Percentiles rank a stretch among this genome's conserved stretches.
phyloP scores from a whole-genome alignment of 1,140 invertebrate genomes.

The Ostrea denselamellosa region DNA sequence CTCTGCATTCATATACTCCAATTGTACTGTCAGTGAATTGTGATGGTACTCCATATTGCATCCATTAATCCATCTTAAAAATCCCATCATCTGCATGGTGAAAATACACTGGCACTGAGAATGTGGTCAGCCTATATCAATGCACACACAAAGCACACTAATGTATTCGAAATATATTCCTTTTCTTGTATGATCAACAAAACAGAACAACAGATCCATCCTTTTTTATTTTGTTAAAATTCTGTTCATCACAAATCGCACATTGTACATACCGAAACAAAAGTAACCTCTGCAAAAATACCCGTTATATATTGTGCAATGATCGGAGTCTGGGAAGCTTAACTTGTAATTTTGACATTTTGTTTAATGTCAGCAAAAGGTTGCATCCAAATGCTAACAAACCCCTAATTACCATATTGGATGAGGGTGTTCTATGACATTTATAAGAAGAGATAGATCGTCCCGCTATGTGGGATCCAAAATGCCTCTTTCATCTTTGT shows the following conservation, averaged over 20 bases:
- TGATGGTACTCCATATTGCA: neutral
- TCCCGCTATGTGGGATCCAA: slow-evolving; percentile 8
- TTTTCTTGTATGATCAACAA: neutral
- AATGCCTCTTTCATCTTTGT: neutral
- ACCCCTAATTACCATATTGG: slow-evolving; percentile 35
- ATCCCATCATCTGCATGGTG: neutral
- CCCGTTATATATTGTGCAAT: slow-evolving; percentile 37
- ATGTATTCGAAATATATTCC: neutral
- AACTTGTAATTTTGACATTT: slow-evolving; percentile 40
- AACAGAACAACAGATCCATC: slow-evolving; percentile 4
- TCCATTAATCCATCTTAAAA: neutral
- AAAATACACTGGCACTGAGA: neutral
- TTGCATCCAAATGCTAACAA: slow-evolving; percentile 39
- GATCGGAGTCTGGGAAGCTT: slow-evolving; percentile 30
- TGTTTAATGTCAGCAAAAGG: slow-evolving; percentile 39
- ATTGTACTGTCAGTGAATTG: no score
- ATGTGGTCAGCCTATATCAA: neutral
- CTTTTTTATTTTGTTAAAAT: neutral
- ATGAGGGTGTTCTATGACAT: slow-evolving; percentile 34
- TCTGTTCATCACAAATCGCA: neutral
- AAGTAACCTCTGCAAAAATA: neutral
- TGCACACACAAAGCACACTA: neutral
- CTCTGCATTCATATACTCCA: no score
- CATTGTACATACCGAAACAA: neutral
- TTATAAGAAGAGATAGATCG: slow-evolving; percentile 32